Conservation (phyloP, 2,797 vertebrate genomes). For the Saguinus oedipus region DNA sequence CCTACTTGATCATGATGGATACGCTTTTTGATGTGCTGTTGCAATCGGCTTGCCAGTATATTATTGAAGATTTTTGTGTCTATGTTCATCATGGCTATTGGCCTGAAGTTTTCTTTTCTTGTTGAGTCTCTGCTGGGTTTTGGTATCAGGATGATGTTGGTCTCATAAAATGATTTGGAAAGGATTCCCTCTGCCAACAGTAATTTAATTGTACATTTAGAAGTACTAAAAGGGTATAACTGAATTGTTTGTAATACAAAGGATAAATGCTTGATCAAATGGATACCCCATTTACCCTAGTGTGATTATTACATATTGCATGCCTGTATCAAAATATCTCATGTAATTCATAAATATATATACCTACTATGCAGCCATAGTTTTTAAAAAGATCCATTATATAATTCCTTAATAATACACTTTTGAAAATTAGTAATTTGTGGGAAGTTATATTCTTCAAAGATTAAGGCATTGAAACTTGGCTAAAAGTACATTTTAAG, state of each 20-base stretch:
- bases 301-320: not conserved
- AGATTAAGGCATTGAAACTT: not conserved
- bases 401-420: not conserved
- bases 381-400: not conserved
- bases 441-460: not conserved
- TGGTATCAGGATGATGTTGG: too few relatives aligned
- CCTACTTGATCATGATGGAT: too few relatives aligned
- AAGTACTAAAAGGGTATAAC: not conserved
- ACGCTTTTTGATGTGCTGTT: too few relatives aligned
- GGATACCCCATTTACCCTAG: not conserved
- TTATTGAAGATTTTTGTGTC: too few relatives aligned
- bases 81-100: too few relatives aligned
- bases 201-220: not conserved
- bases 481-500: not conserved
- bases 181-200: not conserved
- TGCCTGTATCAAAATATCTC: not conserved
- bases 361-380: not conserved
- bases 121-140: too few relatives aligned
- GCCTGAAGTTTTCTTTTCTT: too few relatives aligned
- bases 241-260: not conserved
- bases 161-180: too few relatives aligned
- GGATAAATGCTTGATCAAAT: not conserved
- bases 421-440: not conserved
- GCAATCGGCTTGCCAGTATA: too few relatives aligned
- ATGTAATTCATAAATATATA: not conserved